Conservation (phyloP, 2,797 vertebrate genomes). For the Manis crassicaudata region DNA sequence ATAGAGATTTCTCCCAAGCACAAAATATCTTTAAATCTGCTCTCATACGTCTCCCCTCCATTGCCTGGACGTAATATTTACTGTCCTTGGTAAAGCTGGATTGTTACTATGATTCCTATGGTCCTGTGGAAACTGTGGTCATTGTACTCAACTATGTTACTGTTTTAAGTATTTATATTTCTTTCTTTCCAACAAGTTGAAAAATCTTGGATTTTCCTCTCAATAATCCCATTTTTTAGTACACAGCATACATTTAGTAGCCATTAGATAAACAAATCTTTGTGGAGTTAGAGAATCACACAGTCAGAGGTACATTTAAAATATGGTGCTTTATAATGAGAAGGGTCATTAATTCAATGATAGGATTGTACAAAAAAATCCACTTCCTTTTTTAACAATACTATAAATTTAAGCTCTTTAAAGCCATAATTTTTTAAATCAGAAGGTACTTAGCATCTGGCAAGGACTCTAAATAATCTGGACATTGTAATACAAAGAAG, state of each 20-base stretch:
- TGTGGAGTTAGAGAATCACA: not conserved
- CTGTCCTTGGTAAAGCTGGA: not conserved
- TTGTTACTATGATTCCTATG: not conserved
- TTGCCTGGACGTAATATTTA: not conserved
- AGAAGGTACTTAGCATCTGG: not conserved
- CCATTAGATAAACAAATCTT: not conserved
- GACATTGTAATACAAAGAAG: not conserved
- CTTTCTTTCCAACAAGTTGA: not conserved
- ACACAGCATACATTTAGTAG: not conserved
- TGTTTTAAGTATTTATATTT: slow-evolving; percentile 11
- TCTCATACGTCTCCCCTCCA: not conserved
- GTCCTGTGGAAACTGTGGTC: not conserved
- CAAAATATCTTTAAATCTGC: not conserved
- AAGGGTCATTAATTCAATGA: not conserved
- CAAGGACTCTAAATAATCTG: not conserved
- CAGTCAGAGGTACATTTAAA: not conserved
- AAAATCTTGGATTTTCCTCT: not conserved
- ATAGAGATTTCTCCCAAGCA: not conserved
- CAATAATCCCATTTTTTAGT: not conserved
- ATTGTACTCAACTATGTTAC: not conserved
- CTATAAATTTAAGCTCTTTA: not conserved
- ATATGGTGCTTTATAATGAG: not conserved
- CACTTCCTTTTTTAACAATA: slow-evolving; percentile 15
- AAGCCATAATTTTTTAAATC: not conserved
- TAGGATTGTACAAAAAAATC: not conserved